Percentiles rank a stretch among this genome's conserved stretches.
Conservation (phyloP, 2,888 invertebrate species). For the Bombylius discolor region DNA sequence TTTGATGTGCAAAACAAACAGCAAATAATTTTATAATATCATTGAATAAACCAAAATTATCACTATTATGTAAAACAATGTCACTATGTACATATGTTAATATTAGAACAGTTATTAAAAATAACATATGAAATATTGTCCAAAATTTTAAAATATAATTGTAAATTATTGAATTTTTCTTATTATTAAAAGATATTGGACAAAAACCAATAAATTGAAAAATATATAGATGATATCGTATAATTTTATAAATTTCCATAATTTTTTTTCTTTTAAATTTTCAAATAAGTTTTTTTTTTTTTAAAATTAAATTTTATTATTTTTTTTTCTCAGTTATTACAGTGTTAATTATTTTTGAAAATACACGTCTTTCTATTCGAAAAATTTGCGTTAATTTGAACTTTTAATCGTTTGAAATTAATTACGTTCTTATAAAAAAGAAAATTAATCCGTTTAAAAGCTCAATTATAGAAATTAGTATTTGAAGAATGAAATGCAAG, state of each 20-base stretch:
- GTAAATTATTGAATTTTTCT: not conserved
- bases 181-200: not conserved
- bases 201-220: conserved; percentile 1
- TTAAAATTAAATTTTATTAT: too few relatives aligned
- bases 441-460: too few relatives aligned
- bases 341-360: too few relatives aligned
- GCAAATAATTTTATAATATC: not conserved
- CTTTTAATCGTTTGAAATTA: too few relatives aligned
- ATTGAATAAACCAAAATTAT: not conserved
- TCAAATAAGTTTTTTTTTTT: too few relatives aligned
- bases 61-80: not conserved
- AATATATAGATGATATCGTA: not conserved
- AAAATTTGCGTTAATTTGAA: too few relatives aligned
- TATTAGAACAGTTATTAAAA: not conserved
- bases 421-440: too few relatives aligned
- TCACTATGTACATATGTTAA: not conserved
- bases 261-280: too few relatives aligned
- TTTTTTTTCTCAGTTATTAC: too few relatives aligned
- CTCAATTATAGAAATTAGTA: too few relatives aligned
- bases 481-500: too few relatives aligned
- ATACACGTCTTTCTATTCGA: too few relatives aligned
- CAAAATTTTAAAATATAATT: not conserved
- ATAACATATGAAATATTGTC: not conserved
- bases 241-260: not conserved
- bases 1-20: not conserved